Evolutionary conservation across 1,140 invertebrate genomes (phyloP).

Genomic region (Pseudomyrmex cubaensis): DNA sequence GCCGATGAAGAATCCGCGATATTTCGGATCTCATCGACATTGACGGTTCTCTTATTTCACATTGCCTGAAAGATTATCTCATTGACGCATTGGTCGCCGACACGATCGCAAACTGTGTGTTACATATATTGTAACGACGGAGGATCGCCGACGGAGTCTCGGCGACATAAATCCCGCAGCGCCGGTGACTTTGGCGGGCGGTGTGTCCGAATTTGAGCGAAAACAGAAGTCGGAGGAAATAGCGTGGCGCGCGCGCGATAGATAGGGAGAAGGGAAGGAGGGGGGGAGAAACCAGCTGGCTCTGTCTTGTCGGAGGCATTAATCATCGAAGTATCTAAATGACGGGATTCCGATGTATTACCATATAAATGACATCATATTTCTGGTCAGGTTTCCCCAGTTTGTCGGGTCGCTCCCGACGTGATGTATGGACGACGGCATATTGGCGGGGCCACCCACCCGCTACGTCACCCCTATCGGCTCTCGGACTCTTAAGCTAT

Average conservation of each 20-base stretch:
- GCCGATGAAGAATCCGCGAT: conserved; percentile 13
- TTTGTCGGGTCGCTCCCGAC: conserved; percentile 83
- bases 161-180: conserved; percentile 31
- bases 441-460: conserved; percentile 82
- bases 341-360: conserved; percentile 89
- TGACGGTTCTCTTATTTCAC: neutral
- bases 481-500: conserved; percentile 73
- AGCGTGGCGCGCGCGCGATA: conserved; percentile 16
- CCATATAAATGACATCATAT: conserved; percentile 89
- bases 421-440: conserved; percentile 85
- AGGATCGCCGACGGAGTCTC: too few relatives aligned
- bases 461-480: conserved; percentile 82
- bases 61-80: too few relatives aligned
- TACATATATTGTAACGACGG: neutral
- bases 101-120: neutral
- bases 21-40: neutral
- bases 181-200: conserved; percentile 13
- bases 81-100: neutral
- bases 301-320: conserved; percentile 85
- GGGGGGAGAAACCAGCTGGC: conserved; percentile 78
- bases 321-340: conserved; percentile 88
- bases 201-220: conserved; percentile 53
- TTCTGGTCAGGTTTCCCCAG: conserved; percentile 87
- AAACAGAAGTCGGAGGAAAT: conserved; percentile 59
- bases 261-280: neutral